Evolutionary conservation across 2,888 invertebrate species (phyloP).

Genomic region (Philereme vetulata): DNA sequence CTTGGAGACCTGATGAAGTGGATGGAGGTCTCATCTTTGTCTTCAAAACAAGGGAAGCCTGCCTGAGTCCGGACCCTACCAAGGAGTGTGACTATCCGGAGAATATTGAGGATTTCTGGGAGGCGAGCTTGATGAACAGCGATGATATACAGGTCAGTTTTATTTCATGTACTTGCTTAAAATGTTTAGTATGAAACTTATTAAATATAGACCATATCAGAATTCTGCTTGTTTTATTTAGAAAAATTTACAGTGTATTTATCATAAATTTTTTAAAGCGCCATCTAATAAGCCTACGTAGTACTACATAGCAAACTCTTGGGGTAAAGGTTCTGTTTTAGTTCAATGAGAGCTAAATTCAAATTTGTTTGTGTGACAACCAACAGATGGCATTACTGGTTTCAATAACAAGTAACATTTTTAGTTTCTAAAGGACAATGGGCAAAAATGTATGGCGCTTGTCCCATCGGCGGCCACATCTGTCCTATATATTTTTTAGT

Average conservation of each 20-base stretch:
- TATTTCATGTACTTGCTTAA: background rate
- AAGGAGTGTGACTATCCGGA: conserved; percentile 72
- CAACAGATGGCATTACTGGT: conserved; percentile 20
- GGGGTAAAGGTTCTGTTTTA: background rate
- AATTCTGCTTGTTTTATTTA: no score
- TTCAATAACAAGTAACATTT: background rate
- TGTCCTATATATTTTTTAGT: no score
- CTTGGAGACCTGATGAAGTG: conserved; percentile 77
- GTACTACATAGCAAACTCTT: conserved; percentile 13
- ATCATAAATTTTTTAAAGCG: conserved; percentile 15
- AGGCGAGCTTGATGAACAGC: conserved; percentile 52
- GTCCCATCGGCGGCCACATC: no score
- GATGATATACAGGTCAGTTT: conserved; percentile 62
- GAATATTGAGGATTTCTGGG: conserved; percentile 79
- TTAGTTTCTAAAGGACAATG: background rate
- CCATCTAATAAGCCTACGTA: conserved; percentile 25
- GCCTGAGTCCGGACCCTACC: conserved; percentile 73
- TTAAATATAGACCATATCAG: no score
- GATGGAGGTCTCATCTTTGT: conserved; percentile 76
- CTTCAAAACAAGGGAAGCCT: conserved; percentile 62
- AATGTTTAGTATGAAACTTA: no score
- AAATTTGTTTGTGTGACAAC: conserved; percentile 4
- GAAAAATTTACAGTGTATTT: background rate
- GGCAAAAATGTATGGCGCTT: no score
- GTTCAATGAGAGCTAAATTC: background rate